phyloP scores from a whole-genome alignment of 2,797 vertebrate genomes.

The Mus spretus region DNA sequence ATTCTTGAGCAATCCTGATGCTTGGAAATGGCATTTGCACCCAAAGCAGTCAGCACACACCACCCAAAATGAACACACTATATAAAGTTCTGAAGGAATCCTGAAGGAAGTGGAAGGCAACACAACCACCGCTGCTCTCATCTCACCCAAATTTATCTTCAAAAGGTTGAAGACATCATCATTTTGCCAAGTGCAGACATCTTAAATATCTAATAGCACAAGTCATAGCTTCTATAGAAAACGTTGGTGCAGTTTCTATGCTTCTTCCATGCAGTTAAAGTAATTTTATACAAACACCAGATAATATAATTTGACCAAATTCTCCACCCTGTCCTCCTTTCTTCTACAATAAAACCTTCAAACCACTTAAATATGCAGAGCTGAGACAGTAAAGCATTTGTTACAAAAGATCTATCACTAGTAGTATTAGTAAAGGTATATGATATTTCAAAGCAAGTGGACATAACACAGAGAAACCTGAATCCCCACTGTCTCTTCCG shows the following conservation, averaged over 20 bases:
- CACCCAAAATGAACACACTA: not conserved
- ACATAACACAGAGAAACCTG: conserved; percentile 1
- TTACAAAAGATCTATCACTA: not conserved
- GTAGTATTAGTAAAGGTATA: not conserved
- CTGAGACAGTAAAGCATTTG: conserved; percentile 59
- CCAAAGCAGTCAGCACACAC: not conserved
- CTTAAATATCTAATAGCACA: conserved; percentile 42
- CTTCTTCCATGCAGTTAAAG: conserved; percentile 31
- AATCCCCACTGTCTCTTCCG: not conserved
- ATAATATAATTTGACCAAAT: conserved; percentile 39
- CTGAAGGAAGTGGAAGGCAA: not conserved
- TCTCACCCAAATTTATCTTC: not conserved
- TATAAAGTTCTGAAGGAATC: conserved; percentile 11
- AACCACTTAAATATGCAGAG: not conserved
- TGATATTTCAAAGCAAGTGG: conserved; percentile 46
- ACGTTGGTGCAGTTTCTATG: not conserved
- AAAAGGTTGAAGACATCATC: conserved; percentile 6
- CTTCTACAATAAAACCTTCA: conserved; percentile 27
- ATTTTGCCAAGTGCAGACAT: conserved; percentile 5
- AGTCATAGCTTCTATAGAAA: conserved; percentile 60
- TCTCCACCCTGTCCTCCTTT: conserved; percentile 5
- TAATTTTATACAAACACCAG: conserved; percentile 37
- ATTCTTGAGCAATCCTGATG: conserved; percentile 23
- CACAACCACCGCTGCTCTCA: not conserved
- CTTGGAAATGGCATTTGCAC: conserved; percentile 48